Conservation (phyloP, 2,113 vertebrate genomes). For the Microcebus jonahi region DNA sequence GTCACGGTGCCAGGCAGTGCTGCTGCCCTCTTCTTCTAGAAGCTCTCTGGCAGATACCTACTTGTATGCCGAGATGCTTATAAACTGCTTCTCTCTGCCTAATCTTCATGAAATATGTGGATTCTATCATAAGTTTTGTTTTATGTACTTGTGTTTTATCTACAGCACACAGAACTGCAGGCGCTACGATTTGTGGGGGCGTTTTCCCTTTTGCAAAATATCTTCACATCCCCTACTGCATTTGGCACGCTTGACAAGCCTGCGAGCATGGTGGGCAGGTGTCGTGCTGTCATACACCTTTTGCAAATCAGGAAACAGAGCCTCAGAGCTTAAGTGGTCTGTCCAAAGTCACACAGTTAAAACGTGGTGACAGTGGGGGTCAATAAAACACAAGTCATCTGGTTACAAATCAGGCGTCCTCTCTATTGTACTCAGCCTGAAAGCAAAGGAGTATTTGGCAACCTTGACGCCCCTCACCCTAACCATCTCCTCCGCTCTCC, state of each 20-base stretch:
- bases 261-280: not conserved
- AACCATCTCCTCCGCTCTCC: not conserved
- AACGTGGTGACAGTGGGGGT: not conserved
- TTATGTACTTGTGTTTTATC: not conserved
- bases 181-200: not conserved
- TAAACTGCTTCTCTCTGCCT: not conserved
- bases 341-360: not conserved
- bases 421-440: not conserved
- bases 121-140: not conserved
- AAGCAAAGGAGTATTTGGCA: not conserved
- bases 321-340: not conserved
- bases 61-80: not conserved
- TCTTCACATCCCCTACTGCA: not conserved
- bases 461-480: not conserved
- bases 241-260: not conserved
- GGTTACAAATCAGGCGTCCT: not conserved
- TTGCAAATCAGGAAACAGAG: not conserved
- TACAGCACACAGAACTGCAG: not conserved
- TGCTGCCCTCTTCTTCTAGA: not conserved
- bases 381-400: not conserved
- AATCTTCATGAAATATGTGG: not conserved
- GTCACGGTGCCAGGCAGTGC: rapidly evolving
- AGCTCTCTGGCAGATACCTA: not conserved
- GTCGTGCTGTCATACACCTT: not conserved
- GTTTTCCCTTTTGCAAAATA: conserved; percentile 4